phyloP scores from a whole-genome alignment of 2,113 vertebrate species.

The Apus apus region DNA sequence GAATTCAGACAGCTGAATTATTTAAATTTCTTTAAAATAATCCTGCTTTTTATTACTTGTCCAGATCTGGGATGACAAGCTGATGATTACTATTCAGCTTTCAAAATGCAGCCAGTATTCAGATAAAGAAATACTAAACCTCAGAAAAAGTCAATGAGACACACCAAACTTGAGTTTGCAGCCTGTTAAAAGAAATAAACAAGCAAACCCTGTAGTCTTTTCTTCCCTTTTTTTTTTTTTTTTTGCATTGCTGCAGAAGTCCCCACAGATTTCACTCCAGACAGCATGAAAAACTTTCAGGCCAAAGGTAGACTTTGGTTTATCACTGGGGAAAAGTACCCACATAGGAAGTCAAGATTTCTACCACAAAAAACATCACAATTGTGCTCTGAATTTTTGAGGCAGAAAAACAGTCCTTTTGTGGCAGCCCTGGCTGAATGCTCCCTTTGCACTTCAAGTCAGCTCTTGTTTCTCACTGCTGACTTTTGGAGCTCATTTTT shows the following conservation, averaged over 20 bases:
- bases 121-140: not conserved
- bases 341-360: not conserved
- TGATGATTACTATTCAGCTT: not conserved
- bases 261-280: not conserved
- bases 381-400: not conserved
- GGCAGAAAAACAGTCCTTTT: not conserved
- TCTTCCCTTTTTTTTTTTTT: not conserved
- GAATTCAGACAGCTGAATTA: not conserved
- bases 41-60: not conserved
- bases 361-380: not conserved
- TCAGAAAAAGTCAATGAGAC: not conserved
- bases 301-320: not conserved
- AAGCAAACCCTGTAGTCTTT: not conserved
- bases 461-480: constrained; percentile 6
- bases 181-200: not conserved
- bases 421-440: not conserved
- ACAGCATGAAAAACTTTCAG: not conserved
- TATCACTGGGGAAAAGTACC: not conserved
- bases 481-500: not conserved
- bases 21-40: not conserved
- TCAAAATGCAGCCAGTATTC: not conserved
- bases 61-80: not conserved
- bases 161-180: not conserved
- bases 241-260: not conserved
- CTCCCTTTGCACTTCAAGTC: not conserved